phyloP scores from a whole-genome alignment of 2,888 invertebrate species.

The Tipula lateralis region DNA sequence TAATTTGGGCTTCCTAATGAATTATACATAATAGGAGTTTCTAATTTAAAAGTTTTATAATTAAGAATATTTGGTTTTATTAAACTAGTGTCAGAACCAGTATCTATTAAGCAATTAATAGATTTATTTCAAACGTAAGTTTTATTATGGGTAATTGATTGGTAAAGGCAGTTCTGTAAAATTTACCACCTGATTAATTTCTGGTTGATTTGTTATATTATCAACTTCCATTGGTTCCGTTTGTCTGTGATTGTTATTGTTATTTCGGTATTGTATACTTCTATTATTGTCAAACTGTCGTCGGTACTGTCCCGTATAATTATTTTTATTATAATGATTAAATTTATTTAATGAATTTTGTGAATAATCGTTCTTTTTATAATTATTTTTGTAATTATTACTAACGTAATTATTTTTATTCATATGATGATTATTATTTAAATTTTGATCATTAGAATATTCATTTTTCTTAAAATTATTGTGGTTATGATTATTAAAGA shows the following conservation, averaged over 20 bases:
- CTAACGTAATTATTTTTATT: too few relatives aligned
- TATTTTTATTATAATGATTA: neutral
- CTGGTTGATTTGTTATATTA: neutral
- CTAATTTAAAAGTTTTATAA: too few relatives aligned
- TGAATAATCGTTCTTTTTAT: too few relatives aligned
- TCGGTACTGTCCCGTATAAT: neutral
- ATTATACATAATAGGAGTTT: too few relatives aligned
- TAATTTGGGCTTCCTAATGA: too few relatives aligned
- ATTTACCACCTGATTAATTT: constrained; percentile 29
- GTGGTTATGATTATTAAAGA: neutral
- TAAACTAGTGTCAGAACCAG: too few relatives aligned
- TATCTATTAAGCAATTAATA: constrained; percentile 30
- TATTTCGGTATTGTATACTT: neutral
- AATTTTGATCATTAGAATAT: too few relatives aligned
- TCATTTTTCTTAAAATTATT: too few relatives aligned
- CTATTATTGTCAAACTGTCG: neutral
- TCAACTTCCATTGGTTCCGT: constrained; percentile 30
- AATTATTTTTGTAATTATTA: too few relatives aligned
- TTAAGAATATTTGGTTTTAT: too few relatives aligned
- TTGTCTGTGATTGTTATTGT: neutral
- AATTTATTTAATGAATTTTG: too few relatives aligned
- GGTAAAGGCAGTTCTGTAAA: constrained; percentile 26
- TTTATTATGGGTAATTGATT: constrained; percentile 30
- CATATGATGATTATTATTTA: neutral
- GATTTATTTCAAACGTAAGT: constrained; percentile 25